Evolutionary conservation across 1,140 invertebrate genomes (phyloP), one percentile per base, ranked within the genome.

Genomic region (Cotesia vestalis): DNA sequence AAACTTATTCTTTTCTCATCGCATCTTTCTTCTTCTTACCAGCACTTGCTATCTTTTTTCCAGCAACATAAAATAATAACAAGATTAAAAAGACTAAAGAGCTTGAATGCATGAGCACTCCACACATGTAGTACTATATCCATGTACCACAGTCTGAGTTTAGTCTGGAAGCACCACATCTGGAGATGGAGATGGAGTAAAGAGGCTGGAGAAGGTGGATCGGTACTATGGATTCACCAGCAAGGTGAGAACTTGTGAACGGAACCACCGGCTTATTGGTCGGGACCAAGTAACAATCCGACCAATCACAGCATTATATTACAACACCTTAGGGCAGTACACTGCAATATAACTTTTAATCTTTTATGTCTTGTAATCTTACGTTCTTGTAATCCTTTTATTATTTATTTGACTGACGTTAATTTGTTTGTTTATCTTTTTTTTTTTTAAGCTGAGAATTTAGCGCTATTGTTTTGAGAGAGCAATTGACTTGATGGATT

Each of bases 231-330:
- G 46, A 71, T 71, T 51, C 59, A 64, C 6, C 11, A 52, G 69
- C n/a, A 71, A 71, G 69, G 69, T 71, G 69, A 72, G 40, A 46
- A 46, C 40, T 46, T 46, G 40, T 46, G 70, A 66, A 66, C 51
- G 63, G 64, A 72, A 66, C 62, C 62, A 62, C 17, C 51, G 34
- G 62, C 46, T 66, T 51, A 74, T 74, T 74, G 73, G 73, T 53
- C 12, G 68, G 53, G 5, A 60, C 51, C 38, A 71, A 62, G 73
- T 67, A 70, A 20, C 68, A 40, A 17, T 52, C 4, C 51, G 40
- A 36, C 73, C 73, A 74, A 74, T 74, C 68, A 35, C 17, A 57
- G 66, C 40, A 46, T 11, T 2, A 46, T 46, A 46, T 46, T 46
- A 46, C 40, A 46, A 46, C 40, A 46, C 40, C 11, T 46, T 46